phyloP scores from a whole-genome alignment of 2,113 vertebrate genomes.

The Grammomys dolichurus region DNA sequence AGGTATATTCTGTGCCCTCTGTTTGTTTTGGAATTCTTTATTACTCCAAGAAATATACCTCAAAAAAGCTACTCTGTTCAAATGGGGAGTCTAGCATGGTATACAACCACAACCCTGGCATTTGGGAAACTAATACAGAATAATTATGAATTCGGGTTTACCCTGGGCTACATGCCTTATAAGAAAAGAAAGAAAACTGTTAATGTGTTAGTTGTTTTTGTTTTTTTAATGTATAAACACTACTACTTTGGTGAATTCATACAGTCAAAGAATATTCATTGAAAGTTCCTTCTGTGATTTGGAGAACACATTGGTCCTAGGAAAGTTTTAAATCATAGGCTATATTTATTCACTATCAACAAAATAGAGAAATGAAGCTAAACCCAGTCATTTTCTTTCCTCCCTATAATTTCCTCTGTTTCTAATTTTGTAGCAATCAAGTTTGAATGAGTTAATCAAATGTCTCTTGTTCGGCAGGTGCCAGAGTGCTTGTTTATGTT shows the following conservation, averaged over 20 bases:
- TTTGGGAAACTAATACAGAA: neutral
- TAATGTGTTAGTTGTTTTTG: neutral
- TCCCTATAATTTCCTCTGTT: conserved; percentile 78
- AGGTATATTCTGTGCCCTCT: neutral
- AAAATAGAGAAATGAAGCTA: conserved; percentile 69
- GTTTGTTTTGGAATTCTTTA: conserved; percentile 1
- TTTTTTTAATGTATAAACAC: neutral
- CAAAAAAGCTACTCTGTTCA: conserved; percentile 12
- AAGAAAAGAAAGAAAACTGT: neutral
- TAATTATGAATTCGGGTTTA: neutral
- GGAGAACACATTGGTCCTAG: neutral
- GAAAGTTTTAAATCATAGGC: conserved; percentile 58
- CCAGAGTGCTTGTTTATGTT: conserved; percentile 88
- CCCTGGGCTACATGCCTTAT: neutral
- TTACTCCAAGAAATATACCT: neutral
- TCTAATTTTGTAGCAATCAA: conserved; percentile 80
- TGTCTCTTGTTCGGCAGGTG: conserved; percentile 86
- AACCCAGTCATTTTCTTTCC: conserved; percentile 67
- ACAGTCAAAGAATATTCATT: conserved; percentile 19
- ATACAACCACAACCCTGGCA: neutral
- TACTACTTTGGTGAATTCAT: neutral
- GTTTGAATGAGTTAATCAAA: conserved; percentile 87
- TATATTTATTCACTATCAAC: conserved; percentile 81
- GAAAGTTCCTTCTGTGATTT: conserved; percentile 58
- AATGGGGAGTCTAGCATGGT: neutral